Evolutionary conservation across 2,113 vertebrate species (phyloP).

Genomic region (Xyrauchen texanus): DNA sequence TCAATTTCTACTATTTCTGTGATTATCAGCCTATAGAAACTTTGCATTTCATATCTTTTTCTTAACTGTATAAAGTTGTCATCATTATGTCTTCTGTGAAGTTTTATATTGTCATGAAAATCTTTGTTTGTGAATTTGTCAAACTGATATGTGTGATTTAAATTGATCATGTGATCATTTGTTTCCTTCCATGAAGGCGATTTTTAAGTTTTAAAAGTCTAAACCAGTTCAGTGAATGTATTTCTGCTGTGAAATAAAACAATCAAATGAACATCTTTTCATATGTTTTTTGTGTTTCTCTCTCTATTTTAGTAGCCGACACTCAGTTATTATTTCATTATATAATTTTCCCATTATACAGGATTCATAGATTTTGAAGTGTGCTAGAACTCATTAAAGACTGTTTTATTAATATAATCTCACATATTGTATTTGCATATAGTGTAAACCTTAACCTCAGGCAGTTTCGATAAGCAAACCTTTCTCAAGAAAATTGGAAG

Average conservation of each 20-base stretch:
- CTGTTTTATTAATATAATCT: no score
- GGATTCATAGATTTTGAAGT: no score
- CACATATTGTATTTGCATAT: no score
- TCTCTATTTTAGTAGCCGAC: neutral
- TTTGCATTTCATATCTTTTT: neutral
- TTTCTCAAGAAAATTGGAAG: no score
- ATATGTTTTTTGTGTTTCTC: neutral
- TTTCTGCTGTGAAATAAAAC: conserved; percentile 32
- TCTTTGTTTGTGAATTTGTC: neutral
- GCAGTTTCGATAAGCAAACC: no score
- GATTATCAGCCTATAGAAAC: neutral
- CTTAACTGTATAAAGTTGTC: neutral
- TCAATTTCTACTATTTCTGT: neutral
- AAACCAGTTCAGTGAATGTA: conserved; percentile 22
- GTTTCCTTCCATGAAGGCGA: neutral
- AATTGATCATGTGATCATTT: conserved; percentile 4
- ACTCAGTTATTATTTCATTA: neutral
- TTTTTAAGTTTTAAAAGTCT: neutral
- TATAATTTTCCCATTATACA: no score
- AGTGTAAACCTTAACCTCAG: no score
- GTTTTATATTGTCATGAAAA: conserved; percentile 8
- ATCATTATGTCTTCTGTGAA: conserved; percentile 9
- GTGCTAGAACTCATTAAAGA: no score
- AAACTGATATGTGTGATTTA: neutral
- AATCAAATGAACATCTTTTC: conserved; percentile 11